Evolutionary conservation across 2,888 invertebrate genomes (phyloP).

Genomic region (Phorcus lineatus): DNA sequence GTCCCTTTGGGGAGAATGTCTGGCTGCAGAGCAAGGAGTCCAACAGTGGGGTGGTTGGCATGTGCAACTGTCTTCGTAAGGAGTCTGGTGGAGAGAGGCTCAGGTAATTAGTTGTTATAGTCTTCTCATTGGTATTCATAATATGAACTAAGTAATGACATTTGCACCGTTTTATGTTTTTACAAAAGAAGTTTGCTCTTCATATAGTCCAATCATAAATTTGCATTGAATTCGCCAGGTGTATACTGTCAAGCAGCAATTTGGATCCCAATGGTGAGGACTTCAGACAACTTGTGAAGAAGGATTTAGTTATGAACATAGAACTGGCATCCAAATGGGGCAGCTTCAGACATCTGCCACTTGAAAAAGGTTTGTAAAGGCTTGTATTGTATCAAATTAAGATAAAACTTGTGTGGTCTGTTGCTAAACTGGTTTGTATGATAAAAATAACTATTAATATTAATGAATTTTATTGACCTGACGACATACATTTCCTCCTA

Average conservation of each 20-base stretch:
- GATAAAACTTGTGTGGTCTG: too few species aligned
- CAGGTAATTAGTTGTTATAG: constrained; percentile 78
- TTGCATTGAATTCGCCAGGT: constrained; percentile 60
- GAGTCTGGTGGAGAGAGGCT: constrained; percentile 90
- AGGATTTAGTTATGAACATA: constrained; percentile 91
- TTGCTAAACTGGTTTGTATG: too few species aligned
- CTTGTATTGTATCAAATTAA: too few species aligned
- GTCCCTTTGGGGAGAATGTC: constrained; percentile 76
- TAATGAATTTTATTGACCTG: too few species aligned
- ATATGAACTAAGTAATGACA: not conserved
- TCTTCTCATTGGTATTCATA: not conserved
- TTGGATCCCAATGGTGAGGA: constrained; percentile 31
- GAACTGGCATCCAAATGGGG: constrained; percentile 89
- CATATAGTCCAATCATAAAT: too few species aligned
- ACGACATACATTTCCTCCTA: too few species aligned
- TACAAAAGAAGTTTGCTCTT: too few species aligned
- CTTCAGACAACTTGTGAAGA: constrained; percentile 72
- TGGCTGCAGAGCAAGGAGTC: constrained; percentile 83
- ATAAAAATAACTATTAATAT: too few species aligned
- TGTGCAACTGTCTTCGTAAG: constrained; percentile 91
- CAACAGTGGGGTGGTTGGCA: constrained; percentile 87
- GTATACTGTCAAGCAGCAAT: constrained; percentile 77
- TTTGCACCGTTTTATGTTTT: not conserved
- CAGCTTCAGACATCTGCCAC: constrained; percentile 86
- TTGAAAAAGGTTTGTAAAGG: constrained; percentile 72